Evolutionary conservation across 2,888 invertebrate species (phyloP), one percentile per base, ranked within the genome.

Genomic region (Philaethria dido): DNA sequence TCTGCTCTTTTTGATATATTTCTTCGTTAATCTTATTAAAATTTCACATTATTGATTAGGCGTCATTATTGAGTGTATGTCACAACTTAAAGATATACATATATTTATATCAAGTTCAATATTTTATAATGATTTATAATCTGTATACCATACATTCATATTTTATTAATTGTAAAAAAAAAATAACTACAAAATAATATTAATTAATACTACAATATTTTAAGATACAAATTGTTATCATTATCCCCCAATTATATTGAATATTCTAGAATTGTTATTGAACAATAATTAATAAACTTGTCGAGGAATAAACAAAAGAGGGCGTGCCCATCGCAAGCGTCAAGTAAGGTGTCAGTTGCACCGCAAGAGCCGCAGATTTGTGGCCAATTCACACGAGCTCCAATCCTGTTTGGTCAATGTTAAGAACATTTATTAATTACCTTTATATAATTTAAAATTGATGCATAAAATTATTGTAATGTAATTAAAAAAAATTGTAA

Each of bases 251-350:
- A 22, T 42, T 8, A 29, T 29, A 57, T 20, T 22, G n/a, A 57
- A 25, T 57, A 57, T n/a, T 42, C 57, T 57, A n/a, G 57, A 44
- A 64, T 64, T 29, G 50, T 39, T 59, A 64, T 59, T 65, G 29
- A 22, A 39, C 52, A 64, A 64, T 64, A 63, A 73, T 87, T 83
- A 83, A 80, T 80, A 77, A 83, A 81, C 76, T 83, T 80, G 81
- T 82, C 77, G 71, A 76, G 79, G 80, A 78, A 85, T 87, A 88
- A 88, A 88, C 87, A 88, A 87, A 87, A 86, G 85, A 78, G 85
- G 88, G 87, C 79, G 88, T 85, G 81, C 70, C 79, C 75, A 80
- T 75, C 76, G 77, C 80, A 77, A 77, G 75, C 77, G 77, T 77
- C 78, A 81, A 82, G 84, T 77, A 81, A 82, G 84, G 75, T 75